phyloP scores from a whole-genome alignment of 2,797 vertebrate genomes.

The Fundulus diaphanus region DNA sequence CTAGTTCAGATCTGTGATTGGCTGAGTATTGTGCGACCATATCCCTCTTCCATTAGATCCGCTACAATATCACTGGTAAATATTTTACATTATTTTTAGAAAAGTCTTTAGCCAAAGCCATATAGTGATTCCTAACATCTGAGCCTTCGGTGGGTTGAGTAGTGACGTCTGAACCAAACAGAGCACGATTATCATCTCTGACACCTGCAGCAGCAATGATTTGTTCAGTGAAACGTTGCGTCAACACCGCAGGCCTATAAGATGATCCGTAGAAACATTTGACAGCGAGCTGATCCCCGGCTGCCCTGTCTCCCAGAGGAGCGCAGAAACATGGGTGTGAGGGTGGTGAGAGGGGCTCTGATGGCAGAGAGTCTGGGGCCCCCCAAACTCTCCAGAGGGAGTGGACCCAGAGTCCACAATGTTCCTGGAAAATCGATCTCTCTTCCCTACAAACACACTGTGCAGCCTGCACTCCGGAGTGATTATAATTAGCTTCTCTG shows the following conservation, averaged over 20 bases:
- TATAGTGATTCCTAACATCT: neutral
- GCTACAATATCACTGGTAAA: neutral
- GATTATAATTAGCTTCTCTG: conserved; percentile 88
- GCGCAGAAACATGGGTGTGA: conserved; percentile 55
- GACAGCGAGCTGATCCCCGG: conserved; percentile 54
- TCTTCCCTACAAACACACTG: conserved; percentile 36
- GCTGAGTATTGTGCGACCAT: neutral
- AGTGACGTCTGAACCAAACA: conserved; percentile 44
- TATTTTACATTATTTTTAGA: neutral
- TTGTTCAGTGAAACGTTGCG: conserved; percentile 44
- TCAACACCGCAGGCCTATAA: conserved; percentile 60
- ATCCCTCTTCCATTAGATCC: neutral
- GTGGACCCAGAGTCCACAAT: conserved; percentile 66
- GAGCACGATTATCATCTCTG: conserved; percentile 20
- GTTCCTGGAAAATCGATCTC: conserved; percentile 76
- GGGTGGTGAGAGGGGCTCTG: conserved; percentile 34
- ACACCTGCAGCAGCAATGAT: conserved; percentile 38
- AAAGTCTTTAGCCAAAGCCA: neutral
- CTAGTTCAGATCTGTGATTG: neutral
- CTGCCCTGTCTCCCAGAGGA: conserved; percentile 34
- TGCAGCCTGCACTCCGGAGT: conserved; percentile 70
- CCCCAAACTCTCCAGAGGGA: conserved; percentile 37
- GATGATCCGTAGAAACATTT: conserved; percentile 58
- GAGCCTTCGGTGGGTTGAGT: conserved; percentile 8
- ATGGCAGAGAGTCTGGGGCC: conserved; percentile 34